A percentile compares a stretch with the other conserved stretches of the same genome.
These are phyloP conservation scores for Desmophyllum pertusum DNA, from an alignment of 92 coral and sea anemone species.

Conservation along the genomic window DNA sequence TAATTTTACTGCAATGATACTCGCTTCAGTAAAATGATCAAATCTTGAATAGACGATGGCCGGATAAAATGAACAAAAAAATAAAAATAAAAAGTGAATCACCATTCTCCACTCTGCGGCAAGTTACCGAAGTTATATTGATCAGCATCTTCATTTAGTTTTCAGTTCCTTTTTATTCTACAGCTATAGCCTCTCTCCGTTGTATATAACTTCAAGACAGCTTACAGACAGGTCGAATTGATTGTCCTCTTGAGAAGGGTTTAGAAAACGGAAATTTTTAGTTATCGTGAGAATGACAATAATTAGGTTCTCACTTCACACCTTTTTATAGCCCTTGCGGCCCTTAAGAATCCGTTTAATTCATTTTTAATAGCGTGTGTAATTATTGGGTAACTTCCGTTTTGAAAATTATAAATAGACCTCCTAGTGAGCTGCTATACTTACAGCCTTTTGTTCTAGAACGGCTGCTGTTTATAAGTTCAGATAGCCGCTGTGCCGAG, in stretches of 20 bases:
- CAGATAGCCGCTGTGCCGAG: conserved; percentile 44
- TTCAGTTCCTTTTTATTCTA: neutral
- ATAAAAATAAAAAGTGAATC: neutral
- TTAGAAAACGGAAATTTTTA: conserved; percentile 52
- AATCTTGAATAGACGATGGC: neutral
- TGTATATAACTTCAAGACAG: neutral
- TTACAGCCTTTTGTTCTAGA: conserved; percentile 47
- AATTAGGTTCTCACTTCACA: conserved; percentile 69
- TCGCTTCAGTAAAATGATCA: neutral
- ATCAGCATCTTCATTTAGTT: neutral
- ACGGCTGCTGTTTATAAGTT: conserved; percentile 51
- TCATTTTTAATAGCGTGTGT: conserved; percentile 80
- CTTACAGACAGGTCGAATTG: conserved; percentile 21
- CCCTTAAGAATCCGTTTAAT: conserved; percentile 77
- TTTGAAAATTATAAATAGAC: conserved; percentile 78
- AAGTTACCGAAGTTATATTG: neutral
- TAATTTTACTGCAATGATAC: conserved; percentile 21
- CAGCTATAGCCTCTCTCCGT: neutral
- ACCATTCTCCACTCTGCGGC: neutral
- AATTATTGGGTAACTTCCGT: conserved; percentile 85
- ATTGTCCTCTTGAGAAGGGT: conserved; percentile 42
- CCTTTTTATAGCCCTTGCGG: conserved; percentile 73
- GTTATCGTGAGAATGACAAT: conserved; percentile 51
- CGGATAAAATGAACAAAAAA: neutral
- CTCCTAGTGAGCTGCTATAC: conserved; percentile 86